A percentile compares a stretch with the other conserved stretches of the same genome.
Evolutionary conservation across 2,797 vertebrate species (phyloP).

Genomic region (Notolabrus celidotus): DNA sequence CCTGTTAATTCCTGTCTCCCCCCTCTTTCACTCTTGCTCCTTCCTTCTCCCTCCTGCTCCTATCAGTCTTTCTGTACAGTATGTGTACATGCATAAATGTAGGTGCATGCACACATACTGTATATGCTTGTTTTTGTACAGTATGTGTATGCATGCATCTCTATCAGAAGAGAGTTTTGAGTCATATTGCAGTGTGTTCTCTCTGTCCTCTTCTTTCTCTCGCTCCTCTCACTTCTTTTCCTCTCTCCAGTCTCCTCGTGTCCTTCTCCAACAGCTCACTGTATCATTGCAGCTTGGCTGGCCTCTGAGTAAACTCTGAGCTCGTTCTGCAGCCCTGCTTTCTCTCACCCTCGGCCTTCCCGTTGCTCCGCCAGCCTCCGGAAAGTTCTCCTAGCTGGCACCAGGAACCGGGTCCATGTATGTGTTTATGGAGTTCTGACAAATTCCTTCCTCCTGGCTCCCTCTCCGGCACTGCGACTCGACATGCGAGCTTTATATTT

Average conservation of each 20-base stretch:
- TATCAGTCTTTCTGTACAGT: constrained; percentile 26
- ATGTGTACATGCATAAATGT: constrained; percentile 1
- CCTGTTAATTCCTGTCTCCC: constrained; percentile 67
- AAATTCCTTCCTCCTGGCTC: constrained; percentile 81
- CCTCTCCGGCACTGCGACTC: constrained; percentile 67
- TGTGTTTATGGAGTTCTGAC: constrained; percentile 86
- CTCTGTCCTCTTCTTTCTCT: constrained; percentile 11
- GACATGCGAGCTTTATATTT: constrained; percentile 82
- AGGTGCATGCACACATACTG: not conserved
- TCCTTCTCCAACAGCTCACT: constrained; percentile 72
- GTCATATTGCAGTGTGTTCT: constrained; percentile 14
- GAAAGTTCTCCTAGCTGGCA: constrained; percentile 81
- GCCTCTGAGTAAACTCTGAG: constrained; percentile 89
- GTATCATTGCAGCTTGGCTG: constrained; percentile 91
- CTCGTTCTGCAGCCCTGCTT: constrained; percentile 76
- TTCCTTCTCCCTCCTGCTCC: constrained; percentile 50
- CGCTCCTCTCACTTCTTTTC: constrained; percentile 23
- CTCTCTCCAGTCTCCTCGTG: constrained; percentile 33
- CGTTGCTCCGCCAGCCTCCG: constrained; percentile 64
- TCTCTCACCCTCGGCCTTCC: constrained; percentile 81
- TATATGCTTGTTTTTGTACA: not conserved
- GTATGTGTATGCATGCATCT: not conserved
- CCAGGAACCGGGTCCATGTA: constrained; percentile 69
- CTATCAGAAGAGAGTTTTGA: constrained; percentile 3
- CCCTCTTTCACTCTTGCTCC: constrained; percentile 35